These are phyloP conservation scores for Danio aesculapii DNA, from an alignment of 2,797 vertebrate genomes.

Conservation along the genomic window DNA sequence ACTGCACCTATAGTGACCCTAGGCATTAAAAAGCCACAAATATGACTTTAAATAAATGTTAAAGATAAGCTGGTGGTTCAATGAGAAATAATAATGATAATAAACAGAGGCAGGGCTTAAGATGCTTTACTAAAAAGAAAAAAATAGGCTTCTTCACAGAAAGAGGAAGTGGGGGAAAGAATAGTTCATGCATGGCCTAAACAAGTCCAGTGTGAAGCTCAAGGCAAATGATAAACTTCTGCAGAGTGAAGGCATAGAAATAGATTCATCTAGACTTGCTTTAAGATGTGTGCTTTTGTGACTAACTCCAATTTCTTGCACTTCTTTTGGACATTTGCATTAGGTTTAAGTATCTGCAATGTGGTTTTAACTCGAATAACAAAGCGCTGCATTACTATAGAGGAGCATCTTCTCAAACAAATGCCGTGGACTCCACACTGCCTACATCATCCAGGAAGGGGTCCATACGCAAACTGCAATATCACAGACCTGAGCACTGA, in stretches of 20 bases:
- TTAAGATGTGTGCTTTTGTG: conserved; percentile 5
- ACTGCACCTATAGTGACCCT: no score
- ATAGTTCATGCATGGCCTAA: background rate
- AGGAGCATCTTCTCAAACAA: conserved; percentile 55
- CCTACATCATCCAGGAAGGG: background rate
- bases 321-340: conserved; percentile 12
- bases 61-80: background rate
- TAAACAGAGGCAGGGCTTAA: background rate
- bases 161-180: conserved; percentile 19
- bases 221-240: background rate
- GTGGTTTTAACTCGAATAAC: conserved; percentile 31
- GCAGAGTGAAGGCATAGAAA: background rate
- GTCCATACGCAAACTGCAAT: conserved; percentile 54
- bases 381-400: conserved; percentile 45
- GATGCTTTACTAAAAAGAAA: background rate
- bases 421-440: conserved; percentile 8
- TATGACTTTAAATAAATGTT: background rate
- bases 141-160: background rate
- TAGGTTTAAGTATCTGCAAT: conserved; percentile 20
- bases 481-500: conserved; percentile 42
- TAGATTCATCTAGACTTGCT: background rate
- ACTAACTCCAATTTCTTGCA: background rate
- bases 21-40: no score
- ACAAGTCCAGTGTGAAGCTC: background rate
- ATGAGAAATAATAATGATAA: background rate